Base-by-base conservation (phyloP, 2,113 vertebrate genomes). In the Ameiurus melas region DNA sequence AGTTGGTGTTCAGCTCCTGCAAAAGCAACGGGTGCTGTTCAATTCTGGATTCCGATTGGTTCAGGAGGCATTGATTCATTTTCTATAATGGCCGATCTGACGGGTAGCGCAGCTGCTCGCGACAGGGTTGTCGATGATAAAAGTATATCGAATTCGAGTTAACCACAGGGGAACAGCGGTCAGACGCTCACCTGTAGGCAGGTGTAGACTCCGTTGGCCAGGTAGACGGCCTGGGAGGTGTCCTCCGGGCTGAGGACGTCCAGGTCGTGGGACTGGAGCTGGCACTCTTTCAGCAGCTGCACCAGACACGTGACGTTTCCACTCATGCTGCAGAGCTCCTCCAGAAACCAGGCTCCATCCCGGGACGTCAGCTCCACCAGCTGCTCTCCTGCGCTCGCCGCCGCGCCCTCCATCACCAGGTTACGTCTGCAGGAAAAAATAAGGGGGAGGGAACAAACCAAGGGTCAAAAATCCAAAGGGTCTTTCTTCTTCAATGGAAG, bases 1-100 rank as follows among this genome's bases (percentile, higher is more conserved):
- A 99, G 94, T 99, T 99, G 85, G 97, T 97, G 94, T 99, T 99
- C 91, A 99, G 93, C 86, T 99, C 98, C 98, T 99, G 90, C 6
- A 87, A 17, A 27, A 80, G 78, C n/a, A 87, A 4, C 20, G 58
- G 84, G 58, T 51, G 16, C 5, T 57, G 39, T 5, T 19, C 33
- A 86, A 5, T 47, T 77, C 73, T 22, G 71, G 33, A 43, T 70
- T 33, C 66, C 17, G 30, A 30, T 10, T 39, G 70, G 8, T 20
- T 36, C 68, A 71, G 17, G 25, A 0, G 17, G 1, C 39, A 16
- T 3, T 22, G 70, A 39, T 73, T 39, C 2, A 20, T 3, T 39
- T 73, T 43, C 71, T 73, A 51, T 1, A n/a, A 7, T 25, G 53
- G 47, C 47, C 8, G 25, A 13, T 30, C 53, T 33, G 17, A 33